phyloP scores from a whole-genome alignment of 1,140 invertebrate species.

The Ylistrum balloti region DNA sequence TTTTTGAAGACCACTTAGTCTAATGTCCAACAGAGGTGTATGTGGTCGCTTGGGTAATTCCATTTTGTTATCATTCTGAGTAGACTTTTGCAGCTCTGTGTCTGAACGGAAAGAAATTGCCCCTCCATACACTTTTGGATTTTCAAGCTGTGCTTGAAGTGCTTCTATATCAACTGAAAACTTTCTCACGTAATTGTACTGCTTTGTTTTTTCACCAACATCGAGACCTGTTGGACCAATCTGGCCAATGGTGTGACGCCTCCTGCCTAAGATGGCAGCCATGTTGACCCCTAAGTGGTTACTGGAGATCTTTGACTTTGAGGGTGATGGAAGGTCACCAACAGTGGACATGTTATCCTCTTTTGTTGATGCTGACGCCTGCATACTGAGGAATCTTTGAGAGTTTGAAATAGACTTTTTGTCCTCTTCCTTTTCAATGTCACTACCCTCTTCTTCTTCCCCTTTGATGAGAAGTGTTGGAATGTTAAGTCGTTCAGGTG shows the following conservation, averaged over 20 bases:
- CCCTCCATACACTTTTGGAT: slow-evolving; percentile 78
- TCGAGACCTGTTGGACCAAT: slow-evolving; percentile 73
- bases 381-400: slow-evolving; percentile 47
- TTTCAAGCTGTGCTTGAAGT: slow-evolving; percentile 80
- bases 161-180: slow-evolving; percentile 81
- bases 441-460: slow-evolving; percentile 56
- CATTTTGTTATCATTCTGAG: slow-evolving; percentile 53
- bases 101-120: slow-evolving; percentile 77
- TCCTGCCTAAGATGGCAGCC: slow-evolving; percentile 73
- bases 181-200: slow-evolving; percentile 81
- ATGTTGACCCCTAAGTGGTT: slow-evolving; percentile 74
- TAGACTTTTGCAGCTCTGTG: slow-evolving; percentile 64
- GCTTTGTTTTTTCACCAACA: slow-evolving; percentile 69
- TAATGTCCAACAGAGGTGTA: slow-evolving; percentile 45
- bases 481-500: slow-evolving; percentile 63
- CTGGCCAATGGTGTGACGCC: slow-evolving; percentile 78
- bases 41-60: slow-evolving; percentile 47
- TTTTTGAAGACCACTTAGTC: neutral
- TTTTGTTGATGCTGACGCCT: slow-evolving; percentile 52
- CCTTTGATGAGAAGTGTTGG: slow-evolving; percentile 69
- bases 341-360: slow-evolving; percentile 62
- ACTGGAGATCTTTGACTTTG: slow-evolving; percentile 55
- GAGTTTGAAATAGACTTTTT: slow-evolving; percentile 44
- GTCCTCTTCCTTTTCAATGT: slow-evolving; percentile 46
- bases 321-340: slow-evolving; percentile 59